These are phyloP conservation scores for Tenebrosternarchus preto DNA, from an alignment of 2,113 vertebrate species.

Conservation along the genomic window DNA sequence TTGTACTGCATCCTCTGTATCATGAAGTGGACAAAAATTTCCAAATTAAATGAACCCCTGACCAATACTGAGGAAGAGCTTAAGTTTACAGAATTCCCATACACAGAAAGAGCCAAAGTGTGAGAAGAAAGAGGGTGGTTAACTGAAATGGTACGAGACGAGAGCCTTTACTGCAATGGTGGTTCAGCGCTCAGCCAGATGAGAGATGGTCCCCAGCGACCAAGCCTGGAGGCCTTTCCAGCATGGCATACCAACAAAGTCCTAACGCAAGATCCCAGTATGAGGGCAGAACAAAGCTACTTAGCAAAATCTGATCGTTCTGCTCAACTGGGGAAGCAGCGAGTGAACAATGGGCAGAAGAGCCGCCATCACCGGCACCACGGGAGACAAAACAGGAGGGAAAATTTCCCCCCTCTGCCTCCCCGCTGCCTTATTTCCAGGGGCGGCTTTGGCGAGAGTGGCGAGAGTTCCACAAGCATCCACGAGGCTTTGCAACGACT, in stretches of 20 bases:
- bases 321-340: slow-evolving; percentile 35
- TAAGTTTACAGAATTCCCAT: background rate
- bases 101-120: background rate
- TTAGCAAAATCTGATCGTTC: slow-evolving; percentile 51
- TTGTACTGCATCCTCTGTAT: too few relatives aligned
- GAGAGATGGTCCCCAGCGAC: slow-evolving; percentile 29
- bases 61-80: background rate
- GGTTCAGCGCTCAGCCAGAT: slow-evolving; percentile 8
- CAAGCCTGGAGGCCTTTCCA: slow-evolving; percentile 25
- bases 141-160: background rate
- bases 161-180: background rate
- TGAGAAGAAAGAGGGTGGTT: background rate
- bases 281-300: slow-evolving; percentile 42
- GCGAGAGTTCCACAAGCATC: slow-evolving; percentile 10
- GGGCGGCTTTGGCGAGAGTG: slow-evolving; percentile 33
- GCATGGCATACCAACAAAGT: slow-evolving; percentile 40
- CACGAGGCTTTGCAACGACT: too few relatives aligned
- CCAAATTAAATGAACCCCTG: background rate
- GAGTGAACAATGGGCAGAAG: background rate
- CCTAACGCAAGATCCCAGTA: slow-evolving; percentile 43
- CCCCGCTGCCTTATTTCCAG: slow-evolving; percentile 15
- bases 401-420: background rate
- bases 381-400: background rate
- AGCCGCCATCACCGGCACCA: background rate
- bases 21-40: too few relatives aligned